A percentile compares a stretch with the other conserved stretches of the same genome.
Conservation (phyloP, 1,140 invertebrate genomes). For the Drosophila suzukii region DNA sequence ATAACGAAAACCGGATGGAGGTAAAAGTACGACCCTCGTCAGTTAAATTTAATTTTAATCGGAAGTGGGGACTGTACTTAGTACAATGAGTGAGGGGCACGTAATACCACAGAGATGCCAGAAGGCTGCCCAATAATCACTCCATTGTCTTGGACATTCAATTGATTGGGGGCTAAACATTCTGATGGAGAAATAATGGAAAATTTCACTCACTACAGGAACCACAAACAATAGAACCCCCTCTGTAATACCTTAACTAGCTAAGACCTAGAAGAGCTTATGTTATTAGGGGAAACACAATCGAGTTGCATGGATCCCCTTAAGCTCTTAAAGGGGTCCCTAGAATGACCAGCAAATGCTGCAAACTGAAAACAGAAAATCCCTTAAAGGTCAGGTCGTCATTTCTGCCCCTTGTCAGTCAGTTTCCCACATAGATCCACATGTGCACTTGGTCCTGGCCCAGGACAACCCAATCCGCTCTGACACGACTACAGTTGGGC, state of each 20-base stretch:
- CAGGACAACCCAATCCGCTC: conserved; percentile 57
- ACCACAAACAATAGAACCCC: not conserved
- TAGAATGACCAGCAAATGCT: not conserved
- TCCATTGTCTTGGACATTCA: conserved; percentile 32
- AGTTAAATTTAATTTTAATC: conserved; percentile 45
- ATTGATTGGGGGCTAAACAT: conserved; percentile 3
- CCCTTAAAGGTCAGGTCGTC: conserved; percentile 32
- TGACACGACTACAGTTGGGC: conserved; percentile 72
- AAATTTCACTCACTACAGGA: not conserved
- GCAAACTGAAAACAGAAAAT: not conserved
- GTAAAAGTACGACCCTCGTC: conserved; percentile 50
- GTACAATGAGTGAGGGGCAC: not conserved
- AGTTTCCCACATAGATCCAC: conserved; percentile 29
- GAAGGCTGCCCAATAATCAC: conserved; percentile 4
- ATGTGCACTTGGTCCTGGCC: conserved; percentile 45
- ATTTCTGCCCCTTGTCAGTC: not conserved
- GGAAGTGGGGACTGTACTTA: conserved; percentile 15
- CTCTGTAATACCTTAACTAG: not conserved
- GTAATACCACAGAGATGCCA: not conserved
- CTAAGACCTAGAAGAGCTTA: not conserved
- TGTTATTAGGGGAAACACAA: not conserved
- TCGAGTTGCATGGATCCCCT: not conserved
- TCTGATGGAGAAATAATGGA: not conserved
- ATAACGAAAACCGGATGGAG: conserved; percentile 28
- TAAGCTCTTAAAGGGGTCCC: conserved; percentile 3